Base-by-base conservation (phyloP, 1,140 invertebrate species). In the Eulimnadia texana region DNA sequence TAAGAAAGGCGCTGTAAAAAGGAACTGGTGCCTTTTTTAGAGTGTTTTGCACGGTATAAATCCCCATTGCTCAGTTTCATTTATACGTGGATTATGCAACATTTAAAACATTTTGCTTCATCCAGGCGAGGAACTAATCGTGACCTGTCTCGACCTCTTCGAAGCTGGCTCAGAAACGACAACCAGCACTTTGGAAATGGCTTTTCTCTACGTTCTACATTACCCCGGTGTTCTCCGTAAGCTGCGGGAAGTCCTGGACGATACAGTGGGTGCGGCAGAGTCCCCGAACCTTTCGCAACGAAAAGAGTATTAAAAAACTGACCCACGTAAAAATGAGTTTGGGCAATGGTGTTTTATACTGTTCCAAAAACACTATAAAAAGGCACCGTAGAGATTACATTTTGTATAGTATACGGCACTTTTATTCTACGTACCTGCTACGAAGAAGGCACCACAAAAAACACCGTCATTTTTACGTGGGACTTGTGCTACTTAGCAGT, bases 91-190 rank as follows among this genome's bases (percentile, higher is more conserved):
- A n/a, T n/a, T n/a, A n/a, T n/a, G n/a, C n/a, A n/a, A n/a, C n/a
- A n/a, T n/a, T n/a, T n/a, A n/a, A n/a, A n/a, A n/a, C 24, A 22
- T 47, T 29, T 50, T 33, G 11, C 60, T 61, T 55, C 23, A 62
- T 73, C 69, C 72, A 82, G 84, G 84, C 50, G 80, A 83, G 3
- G 83, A 86, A 67, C 68, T 88, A 28, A 73, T 82, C 16, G 77
- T 83, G 66, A 76, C 75, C 0, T 42, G 74, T 1, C 71, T 76
- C 54, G 83, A 84, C 63, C 69, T 85, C 49, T 83, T 84, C 66
- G 68, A 72, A 3, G 82, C 80, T 64, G 82, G 82, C 16, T 72
- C 81, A 1, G 81, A 84, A 65, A 84, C 82, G 0, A 80, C 80
- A 1, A 77, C 76, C 0, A 80, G 77, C n/a, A 77, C 76, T 62